Base-by-base conservation (phyloP, 2,113 vertebrate genomes). In the Pseudopipra pipra region DNA sequence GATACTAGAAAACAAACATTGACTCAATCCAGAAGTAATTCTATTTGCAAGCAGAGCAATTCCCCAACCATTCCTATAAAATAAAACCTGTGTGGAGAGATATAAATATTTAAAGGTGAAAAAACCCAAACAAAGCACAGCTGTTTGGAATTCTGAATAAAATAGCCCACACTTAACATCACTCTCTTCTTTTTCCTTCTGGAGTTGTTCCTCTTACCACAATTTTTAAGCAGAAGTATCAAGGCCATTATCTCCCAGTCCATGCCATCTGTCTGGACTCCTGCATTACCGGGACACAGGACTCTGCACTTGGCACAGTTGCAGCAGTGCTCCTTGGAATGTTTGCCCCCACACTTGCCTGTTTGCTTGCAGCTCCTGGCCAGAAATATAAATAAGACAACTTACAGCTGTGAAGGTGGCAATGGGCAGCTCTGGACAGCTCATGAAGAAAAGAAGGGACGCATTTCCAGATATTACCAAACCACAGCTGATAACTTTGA, bases 281-380 rank as follows among this genome's bases (percentile, higher is more conserved):
- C 19, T 1, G 0, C 22, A 14, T 37, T 51, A 31, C 22, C 15
- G 70, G 41, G 75, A 54, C 23, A 44, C 2, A 0, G 46, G 31
- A 15, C 44, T 88, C 72, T 72, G 31, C 0, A 0, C 24, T 28
- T 49, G 72, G 43, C 71, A 82, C n/a, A 54, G 43, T 35, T 6
- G 1, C 33, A 70, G 33, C 31, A 8, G 21, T 12, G 23, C 35
- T 63, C 49, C 1, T 0, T 43, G 37, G 24, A 46, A 43, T 33
- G 5, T 19, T 76, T 9, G 2, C 10, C 16, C 71, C 41, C 23
- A 3, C 11, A 7, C 56, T 49, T 77, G 24, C 28, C 17, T n/a
- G 1, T 55, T 83, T 67, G 15, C 14, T 62, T 71, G 14, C 63
- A 47, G 58, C 15, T 79, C 63, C 35, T 73, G 1, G 0, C 9